Conservation (phyloP, 2,888 invertebrate species). For the Cordilura impudica region DNA sequence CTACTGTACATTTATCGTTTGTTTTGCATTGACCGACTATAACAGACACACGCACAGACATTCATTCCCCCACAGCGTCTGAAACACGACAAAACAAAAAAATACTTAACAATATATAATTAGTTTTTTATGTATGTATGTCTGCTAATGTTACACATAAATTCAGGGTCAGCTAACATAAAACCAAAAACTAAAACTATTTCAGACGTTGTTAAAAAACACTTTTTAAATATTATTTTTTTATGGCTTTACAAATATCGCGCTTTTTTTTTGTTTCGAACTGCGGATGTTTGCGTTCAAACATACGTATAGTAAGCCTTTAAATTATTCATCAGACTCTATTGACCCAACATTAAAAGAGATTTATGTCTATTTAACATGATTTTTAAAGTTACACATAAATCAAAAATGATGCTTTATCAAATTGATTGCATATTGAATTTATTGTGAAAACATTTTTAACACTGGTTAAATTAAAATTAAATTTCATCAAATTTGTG, state of each 20-base stretch:
- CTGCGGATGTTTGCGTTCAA: constrained; percentile 3
- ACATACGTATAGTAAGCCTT: background rate
- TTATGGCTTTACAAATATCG: background rate
- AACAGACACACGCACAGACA: background rate
- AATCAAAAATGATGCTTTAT: background rate
- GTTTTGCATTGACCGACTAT: background rate
- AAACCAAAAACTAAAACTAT: constrained; percentile 1
- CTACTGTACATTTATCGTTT: background rate
- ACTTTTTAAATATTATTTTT: background rate
- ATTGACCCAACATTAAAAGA: constrained; percentile 15
- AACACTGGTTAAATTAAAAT: no score
- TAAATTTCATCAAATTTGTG: no score
- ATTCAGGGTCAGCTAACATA: constrained; percentile 31
- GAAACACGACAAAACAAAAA: background rate
- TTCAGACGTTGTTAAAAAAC: background rate
- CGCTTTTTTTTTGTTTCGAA: constrained; percentile 12
- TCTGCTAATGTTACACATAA: constrained; percentile 6
- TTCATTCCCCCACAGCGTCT: background rate
- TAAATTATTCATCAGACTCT: constrained; percentile 2
- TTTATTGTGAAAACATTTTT: background rate
- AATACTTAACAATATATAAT: constrained; percentile 21
- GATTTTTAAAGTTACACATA: constrained; percentile 1
- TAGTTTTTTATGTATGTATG: background rate
- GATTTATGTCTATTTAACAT: constrained; percentile 15
- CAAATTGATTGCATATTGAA: background rate